Base-by-base conservation (phyloP, 2,888 invertebrate genomes). In the Eilema depressum region DNA sequence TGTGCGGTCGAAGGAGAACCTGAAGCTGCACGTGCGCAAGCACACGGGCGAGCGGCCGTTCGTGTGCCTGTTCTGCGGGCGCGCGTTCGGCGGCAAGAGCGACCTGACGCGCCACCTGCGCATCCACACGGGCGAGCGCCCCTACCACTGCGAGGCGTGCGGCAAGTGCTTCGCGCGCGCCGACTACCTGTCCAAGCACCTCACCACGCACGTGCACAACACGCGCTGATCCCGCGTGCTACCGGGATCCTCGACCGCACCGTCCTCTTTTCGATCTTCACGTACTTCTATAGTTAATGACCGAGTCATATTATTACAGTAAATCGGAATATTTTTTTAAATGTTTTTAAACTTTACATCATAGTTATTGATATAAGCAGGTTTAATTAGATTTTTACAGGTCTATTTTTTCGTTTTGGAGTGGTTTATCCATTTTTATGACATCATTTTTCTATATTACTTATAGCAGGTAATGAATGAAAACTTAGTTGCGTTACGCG, bases 131-230 rank as follows among this genome's bases (percentile, higher is more conserved):
- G 98, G 98, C 57, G 98, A 98, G 92, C 95, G 98, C 75, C 98
- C 98, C 47, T 98, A 98, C 92, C 98, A 98, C 90, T 98, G 98
- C 94, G 98, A 98, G 92, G 98, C 98, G 91, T 98, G 98, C 92
- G 98, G 98, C 79, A 98, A 98, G 92, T 98, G 98, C 91, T 98
- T 98, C 92, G 98, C 98, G 33, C 96, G 98, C 67, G 98, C 98
- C 69, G 98, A 98, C 91, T 98, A 98, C 88, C 96, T 98, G 71
- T 98, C 98, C 85, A 98, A 98, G 92, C 98, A 98, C 93, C 96
- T 98, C 82, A 98, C 98, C 77, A 98, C 98, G 47, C 98, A 98
- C 95, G 98, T 98, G 84, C 98, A 98, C 93, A 96, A 96, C 88
- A 96, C 96, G 75, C 97, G 97, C 87, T 75, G 75, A 75, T 11